A percentile compares a stretch with the other conserved stretches of the same genome.
These are phyloP conservation scores for Bursaphelenchus mucronatus DNA, from an alignment of 1,140 invertebrate genomes.

Conservation along the genomic window DNA sequence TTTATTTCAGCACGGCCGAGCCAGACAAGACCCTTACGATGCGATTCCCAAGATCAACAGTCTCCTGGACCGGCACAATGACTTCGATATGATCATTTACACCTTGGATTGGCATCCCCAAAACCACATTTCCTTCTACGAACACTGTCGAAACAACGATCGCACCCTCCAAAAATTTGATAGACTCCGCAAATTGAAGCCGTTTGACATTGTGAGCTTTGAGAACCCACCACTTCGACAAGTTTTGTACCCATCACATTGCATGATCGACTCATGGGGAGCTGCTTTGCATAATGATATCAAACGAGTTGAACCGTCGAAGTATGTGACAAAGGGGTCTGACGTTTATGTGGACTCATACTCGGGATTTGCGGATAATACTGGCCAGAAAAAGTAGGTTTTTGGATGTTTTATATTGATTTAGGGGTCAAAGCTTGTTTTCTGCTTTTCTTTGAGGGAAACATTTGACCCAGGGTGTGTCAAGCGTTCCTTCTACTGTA, in stretches of 20 bases:
- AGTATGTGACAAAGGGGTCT: slow-evolving; percentile 85
- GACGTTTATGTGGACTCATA: slow-evolving; percentile 92
- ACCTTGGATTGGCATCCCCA: slow-evolving; percentile 93
- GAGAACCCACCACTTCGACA: slow-evolving; percentile 70
- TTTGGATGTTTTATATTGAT: not conserved
- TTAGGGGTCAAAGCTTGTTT: slow-evolving; percentile 5
- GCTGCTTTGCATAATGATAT: slow-evolving; percentile 85
- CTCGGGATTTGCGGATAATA: slow-evolving; percentile 96
- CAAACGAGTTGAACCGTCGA: slow-evolving; percentile 72
- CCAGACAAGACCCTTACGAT: slow-evolving; percentile 46
- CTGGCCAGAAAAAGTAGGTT: slow-evolving; percentile 60
- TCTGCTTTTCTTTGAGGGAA: no score
- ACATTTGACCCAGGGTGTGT: no score
- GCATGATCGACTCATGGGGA: slow-evolving; percentile 88
- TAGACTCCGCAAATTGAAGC: slow-evolving; percentile 70
- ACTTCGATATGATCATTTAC: slow-evolving; percentile 89
- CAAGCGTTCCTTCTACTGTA: no score
- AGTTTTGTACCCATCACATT: slow-evolving; percentile 83
- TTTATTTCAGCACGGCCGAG: slow-evolving; percentile 48
- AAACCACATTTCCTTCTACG: slow-evolving; percentile 84
- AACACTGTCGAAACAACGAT: slow-evolving; percentile 63
- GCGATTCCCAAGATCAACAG: slow-evolving; percentile 78
- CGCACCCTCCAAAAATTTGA: slow-evolving; percentile 75
- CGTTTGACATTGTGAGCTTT: slow-evolving; percentile 86
- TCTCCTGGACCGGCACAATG: slow-evolving; percentile 72